Base-by-base conservation (phyloP, 30 jellyfish, hydroid and myxozoan species). In the Aurelia coerulea region DNA sequence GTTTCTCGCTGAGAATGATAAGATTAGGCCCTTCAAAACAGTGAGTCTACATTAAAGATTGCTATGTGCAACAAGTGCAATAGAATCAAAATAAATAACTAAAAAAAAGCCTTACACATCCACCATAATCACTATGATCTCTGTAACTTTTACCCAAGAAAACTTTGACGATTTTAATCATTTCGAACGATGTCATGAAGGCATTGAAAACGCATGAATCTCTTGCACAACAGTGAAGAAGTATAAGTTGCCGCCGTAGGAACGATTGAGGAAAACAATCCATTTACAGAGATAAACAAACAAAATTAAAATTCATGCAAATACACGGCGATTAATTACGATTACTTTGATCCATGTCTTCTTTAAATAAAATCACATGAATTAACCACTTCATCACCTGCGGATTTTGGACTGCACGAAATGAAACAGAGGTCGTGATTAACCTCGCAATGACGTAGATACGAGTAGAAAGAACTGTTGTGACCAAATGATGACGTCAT, bases 151-250 rank as follows among this genome's bases (percentile, higher is more conserved):
- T 74, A 60, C 50, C 54, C 29, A 74, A 52, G 42, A 74, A 74
- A n/a, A 15, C 70, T 60, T 78, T 78, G 54, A 78, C 64, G n/a
- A 78, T 78, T 0, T 68, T 64, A 18, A 78, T 60, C 89, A 78
- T 78, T 68, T 39, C 51, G 34, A 17, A 23, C 37, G 63, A 9
- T n/a, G 76, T 50, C 23, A 17, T 32, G 39, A 31, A n/a, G 31
- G 50, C 41, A 18, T 74, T 74, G 68, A 52, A 12, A 37, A 19
- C 87, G 41, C 33, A 51, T 62, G 46, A 34, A 17, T 34, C 37
- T 15, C 78, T 9, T 5, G 42, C 51, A 49, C 46, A 46, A 46
- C 56, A 46, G 56, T 6, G 56, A 46, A 46, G 14, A 46, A 46
- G 14, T 46, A 46, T 14, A 46, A 13, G 14, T 46, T 9, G 56